Base-by-base conservation (phyloP, 2,888 invertebrate species). In the Mamestra brassicae region DNA sequence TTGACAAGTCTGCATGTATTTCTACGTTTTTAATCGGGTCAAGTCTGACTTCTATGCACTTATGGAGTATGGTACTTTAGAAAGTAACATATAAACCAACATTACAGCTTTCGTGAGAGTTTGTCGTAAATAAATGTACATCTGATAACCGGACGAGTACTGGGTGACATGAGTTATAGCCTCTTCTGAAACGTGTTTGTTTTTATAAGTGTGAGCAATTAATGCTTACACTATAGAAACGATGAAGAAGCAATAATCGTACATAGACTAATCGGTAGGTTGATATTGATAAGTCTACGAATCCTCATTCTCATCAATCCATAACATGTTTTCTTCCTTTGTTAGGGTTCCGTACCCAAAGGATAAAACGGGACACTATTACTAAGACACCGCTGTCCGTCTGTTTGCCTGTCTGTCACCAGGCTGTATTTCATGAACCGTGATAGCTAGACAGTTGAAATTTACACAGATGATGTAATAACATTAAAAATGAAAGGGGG, bases 31-130 rank as follows among this genome's bases (percentile, higher is more conserved):
- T 50, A 55, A 50, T 34, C 7, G 15, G 10, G 42, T 13, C 45
- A 68, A 38, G 71, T 10, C 36, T n/a, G 26, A 3, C 11, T 34
- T 72, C 11, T 50, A 36, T 65, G 15, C 45, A 60, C 50, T 34
- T 80, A 61, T 55, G 26, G 57, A 52, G 15, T 68, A 60, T 57
- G 57, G 38, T 66, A 61, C 63, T 85, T 76, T 81, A 85, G 82
- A 82, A 82, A 85, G 85, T 82, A 34, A 68, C 71, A 70, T 47
- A 71, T 66, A 61, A 61, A 66, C 76, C 45, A 64, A 74, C 85
- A 84, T 74, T 81, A 81, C 69, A 76, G 77, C 77, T 85, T 81
- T 82, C 82, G 69, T 61, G 71, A 81, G 85, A 81, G 76, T 75
- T 81, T 70, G 83, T 81, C 71, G 71, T 76, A 66, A 85, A 82